Conservation (phyloP, 2,113 vertebrate genomes). For the Thomomys bottae region DNA sequence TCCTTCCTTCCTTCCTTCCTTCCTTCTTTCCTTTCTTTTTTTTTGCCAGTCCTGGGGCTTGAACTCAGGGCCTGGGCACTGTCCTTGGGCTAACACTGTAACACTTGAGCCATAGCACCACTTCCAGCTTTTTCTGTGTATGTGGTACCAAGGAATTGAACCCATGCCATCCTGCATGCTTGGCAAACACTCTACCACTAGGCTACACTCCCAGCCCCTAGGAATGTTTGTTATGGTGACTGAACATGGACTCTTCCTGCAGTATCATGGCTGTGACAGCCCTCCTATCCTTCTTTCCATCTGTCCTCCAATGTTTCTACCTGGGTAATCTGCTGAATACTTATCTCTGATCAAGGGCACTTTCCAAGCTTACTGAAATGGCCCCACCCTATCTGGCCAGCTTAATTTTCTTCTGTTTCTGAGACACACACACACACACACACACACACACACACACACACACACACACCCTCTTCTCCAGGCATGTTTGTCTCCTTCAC, state of each 20-base stretch:
- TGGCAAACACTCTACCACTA: too few relatives aligned
- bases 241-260: neutral
- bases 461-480: conserved; percentile 38
- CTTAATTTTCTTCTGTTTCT: conserved; percentile 48
- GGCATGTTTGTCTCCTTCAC: conserved; percentile 16
- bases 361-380: conserved; percentile 27
- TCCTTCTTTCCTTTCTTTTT: too few relatives aligned
- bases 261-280: neutral
- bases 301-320: neutral
- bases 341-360: conserved; percentile 13
- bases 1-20: too few relatives aligned
- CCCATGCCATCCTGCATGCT: too few relatives aligned
- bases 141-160: too few relatives aligned
- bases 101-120: too few relatives aligned
- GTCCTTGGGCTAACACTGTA: too few relatives aligned
- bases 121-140: too few relatives aligned
- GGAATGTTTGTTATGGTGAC: neutral
- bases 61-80: too few relatives aligned
- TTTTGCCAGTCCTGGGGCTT: too few relatives aligned
- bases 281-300: neutral
- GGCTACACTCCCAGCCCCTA: too few relatives aligned
- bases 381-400: neutral
- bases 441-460: conserved; percentile 22
- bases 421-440: conserved; percentile 15
- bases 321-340: neutral